phyloP scores from a whole-genome alignment of 2,888 invertebrate species.

The Sympetrum striolatum region DNA sequence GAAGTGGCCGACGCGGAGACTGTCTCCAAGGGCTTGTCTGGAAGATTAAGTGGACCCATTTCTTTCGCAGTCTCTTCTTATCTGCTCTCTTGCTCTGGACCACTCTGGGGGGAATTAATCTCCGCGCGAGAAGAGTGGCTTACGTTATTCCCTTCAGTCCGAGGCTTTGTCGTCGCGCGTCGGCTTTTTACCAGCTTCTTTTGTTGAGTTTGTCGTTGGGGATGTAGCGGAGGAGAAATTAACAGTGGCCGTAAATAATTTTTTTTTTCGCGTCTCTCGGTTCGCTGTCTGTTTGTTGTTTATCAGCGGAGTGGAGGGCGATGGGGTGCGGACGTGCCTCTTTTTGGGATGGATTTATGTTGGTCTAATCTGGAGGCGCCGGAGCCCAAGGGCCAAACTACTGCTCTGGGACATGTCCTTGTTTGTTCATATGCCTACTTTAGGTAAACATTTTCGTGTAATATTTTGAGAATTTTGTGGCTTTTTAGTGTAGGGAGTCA shows the following conservation, averaged over 20 bases:
- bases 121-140: neutral
- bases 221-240: constrained; percentile 2
- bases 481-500: too few relatives aligned
- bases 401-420: too few relatives aligned
- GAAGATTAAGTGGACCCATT: constrained; percentile 41
- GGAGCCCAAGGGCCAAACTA: too few relatives aligned
- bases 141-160: neutral
- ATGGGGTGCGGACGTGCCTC: neutral
- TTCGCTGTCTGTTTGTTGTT: neutral
- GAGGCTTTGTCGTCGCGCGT: neutral
- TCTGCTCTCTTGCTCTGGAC: constrained; percentile 24
- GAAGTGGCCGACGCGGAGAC: constrained; percentile 21
- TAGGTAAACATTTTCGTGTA: too few relatives aligned
- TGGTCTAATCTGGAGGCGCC: too few relatives aligned
- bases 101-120: constrained; percentile 16
- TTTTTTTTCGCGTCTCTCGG: neutral
- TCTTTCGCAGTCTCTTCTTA: constrained; percentile 31
- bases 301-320: neutral
- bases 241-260: neutral
- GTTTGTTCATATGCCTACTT: too few relatives aligned
- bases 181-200: neutral
- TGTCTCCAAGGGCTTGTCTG: constrained; percentile 28
- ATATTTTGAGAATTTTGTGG: too few relatives aligned
- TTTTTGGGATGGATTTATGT: too few relatives aligned
- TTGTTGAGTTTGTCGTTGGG: neutral